phyloP scores from a whole-genome alignment of 2,888 invertebrate genomes.

The Oscheius myriophilus region DNA sequence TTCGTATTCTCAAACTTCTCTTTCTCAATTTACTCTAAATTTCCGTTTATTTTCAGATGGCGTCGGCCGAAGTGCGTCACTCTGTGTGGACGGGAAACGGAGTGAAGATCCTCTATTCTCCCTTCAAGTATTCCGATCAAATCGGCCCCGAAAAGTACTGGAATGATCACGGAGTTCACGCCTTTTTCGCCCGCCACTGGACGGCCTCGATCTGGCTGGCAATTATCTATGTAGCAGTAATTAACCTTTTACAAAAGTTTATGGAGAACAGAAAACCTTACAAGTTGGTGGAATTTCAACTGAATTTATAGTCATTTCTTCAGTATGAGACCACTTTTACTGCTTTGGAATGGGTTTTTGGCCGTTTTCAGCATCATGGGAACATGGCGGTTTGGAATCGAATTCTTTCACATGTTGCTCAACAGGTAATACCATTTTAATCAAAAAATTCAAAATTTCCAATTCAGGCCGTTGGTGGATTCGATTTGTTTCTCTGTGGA shows the following conservation, averaged over 20 bases:
- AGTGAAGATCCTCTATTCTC: slow-evolving; percentile 54
- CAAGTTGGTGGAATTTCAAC: slow-evolving; percentile 28
- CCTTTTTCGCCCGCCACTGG: slow-evolving; percentile 57
- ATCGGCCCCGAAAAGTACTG: slow-evolving; percentile 37
- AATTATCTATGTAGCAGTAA: slow-evolving; percentile 71
- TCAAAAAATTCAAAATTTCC: not conserved
- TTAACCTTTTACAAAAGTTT: slow-evolving; percentile 71
- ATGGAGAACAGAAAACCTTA: slow-evolving; percentile 71
- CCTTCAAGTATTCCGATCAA: slow-evolving; percentile 46
- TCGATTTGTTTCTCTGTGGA: slow-evolving; percentile 59
- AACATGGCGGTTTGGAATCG: slow-evolving; percentile 56
- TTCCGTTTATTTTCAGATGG: no score
- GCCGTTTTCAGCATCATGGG: slow-evolving; percentile 72
- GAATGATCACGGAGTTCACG: slow-evolving; percentile 43
- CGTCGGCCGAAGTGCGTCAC: not conserved
- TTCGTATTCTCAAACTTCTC: no score
- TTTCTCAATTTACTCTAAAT: no score
- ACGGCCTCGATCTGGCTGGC: slow-evolving; percentile 61
- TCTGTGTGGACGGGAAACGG: slow-evolving; percentile 54
- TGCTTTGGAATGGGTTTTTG: slow-evolving; percentile 72
- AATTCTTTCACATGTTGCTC: slow-evolving; percentile 47
- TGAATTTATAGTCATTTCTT: slow-evolving; percentile 1
- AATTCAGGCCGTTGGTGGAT: slow-evolving; percentile 55
- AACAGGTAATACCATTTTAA: slow-evolving; percentile 32
- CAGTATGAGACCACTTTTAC: slow-evolving; percentile 63